phyloP scores from a whole-genome alignment of 2,797 vertebrate genomes.

The Hydrophis major region DNA sequence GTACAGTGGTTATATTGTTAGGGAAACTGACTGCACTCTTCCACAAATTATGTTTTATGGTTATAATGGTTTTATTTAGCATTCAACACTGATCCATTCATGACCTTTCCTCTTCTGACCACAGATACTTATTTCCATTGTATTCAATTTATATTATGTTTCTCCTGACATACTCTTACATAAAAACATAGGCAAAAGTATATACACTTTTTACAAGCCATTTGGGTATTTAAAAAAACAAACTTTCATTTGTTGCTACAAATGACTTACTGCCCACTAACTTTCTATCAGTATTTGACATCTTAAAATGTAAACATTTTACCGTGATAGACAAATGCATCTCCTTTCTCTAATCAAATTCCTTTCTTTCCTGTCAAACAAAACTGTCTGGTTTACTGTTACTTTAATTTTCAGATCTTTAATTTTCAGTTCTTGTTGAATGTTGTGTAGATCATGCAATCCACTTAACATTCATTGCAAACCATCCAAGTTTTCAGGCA shows the following conservation, averaged over 20 bases:
- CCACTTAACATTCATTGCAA: too few species aligned
- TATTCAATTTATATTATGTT: neutral
- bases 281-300: neutral
- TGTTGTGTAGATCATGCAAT: too few species aligned
- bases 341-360: too few species aligned
- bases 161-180: neutral
- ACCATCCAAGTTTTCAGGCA: too few species aligned
- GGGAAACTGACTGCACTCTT: neutral
- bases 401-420: too few species aligned
- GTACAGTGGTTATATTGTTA: neutral
- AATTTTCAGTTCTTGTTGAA: too few species aligned
- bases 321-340: neutral
- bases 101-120: neutral
- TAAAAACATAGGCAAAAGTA: neutral
- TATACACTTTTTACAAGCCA: neutral
- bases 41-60: neutral
- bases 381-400: too few species aligned
- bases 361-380: too few species aligned
- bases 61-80: neutral
- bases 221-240: neutral
- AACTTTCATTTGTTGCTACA: neutral
- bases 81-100: neutral
- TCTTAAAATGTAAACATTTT: neutral
- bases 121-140: neutral
- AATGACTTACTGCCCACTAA: neutral